phyloP scores from a whole-genome alignment of 2,113 vertebrate genomes.

The Eulemur rufifrons region DNA sequence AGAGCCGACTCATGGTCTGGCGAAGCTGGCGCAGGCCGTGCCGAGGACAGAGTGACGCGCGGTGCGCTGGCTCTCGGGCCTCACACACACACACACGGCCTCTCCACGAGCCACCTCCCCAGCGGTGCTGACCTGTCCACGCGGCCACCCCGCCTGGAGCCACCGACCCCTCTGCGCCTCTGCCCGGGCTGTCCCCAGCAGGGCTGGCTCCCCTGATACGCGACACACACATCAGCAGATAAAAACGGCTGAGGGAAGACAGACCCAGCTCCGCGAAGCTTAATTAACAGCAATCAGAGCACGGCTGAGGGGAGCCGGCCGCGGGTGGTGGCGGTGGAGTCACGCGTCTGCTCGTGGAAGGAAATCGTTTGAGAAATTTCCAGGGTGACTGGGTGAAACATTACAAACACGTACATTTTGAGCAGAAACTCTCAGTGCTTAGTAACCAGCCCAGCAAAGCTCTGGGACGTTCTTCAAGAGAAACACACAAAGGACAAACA shows the following conservation, averaged over 20 bases:
- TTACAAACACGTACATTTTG: background rate
- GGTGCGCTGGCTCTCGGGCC: background rate
- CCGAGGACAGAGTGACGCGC: accelerated
- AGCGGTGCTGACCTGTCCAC: too few species aligned
- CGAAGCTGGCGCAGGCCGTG: accelerated
- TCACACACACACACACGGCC: too few species aligned
- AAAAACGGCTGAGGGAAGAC: background rate
- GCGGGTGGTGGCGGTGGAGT: background rate
- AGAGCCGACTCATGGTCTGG: accelerated
- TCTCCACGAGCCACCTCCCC: too few species aligned
- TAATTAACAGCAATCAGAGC: background rate
- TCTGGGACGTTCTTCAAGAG: background rate
- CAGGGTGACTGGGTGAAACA: conserved; percentile 32
- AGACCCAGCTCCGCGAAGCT: background rate
- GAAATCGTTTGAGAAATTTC: background rate
- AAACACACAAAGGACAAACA: background rate
- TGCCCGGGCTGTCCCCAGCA: too few species aligned
- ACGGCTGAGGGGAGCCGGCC: background rate
- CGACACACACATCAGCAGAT: background rate
- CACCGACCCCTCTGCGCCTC: too few species aligned
- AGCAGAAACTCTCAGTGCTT: conserved; percentile 11
- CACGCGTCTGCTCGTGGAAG: background rate
- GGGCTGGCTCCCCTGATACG: background rate
- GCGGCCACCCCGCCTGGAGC: too few species aligned
- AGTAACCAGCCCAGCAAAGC: background rate